A percentile compares a stretch with the other conserved stretches of the same genome.
Evolutionary conservation across 2,888 invertebrate species (phyloP).

Genomic region (Ariolimax columbianus): DNA sequence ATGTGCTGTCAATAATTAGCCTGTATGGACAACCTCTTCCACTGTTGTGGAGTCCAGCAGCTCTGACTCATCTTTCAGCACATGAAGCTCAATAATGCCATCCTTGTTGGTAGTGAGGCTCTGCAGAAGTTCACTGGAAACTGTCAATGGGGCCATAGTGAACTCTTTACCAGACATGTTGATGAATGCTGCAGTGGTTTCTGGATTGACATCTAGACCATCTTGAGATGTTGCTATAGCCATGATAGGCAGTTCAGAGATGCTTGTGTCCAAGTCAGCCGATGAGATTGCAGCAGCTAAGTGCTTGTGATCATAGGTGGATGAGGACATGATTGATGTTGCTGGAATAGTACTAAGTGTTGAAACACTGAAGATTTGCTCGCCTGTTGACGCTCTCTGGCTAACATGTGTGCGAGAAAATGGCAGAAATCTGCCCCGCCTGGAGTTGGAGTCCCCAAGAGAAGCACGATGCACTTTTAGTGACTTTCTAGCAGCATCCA

Average conservation of each 20-base stretch:
- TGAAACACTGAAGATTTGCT: background rate
- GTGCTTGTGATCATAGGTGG: background rate
- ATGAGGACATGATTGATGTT: background rate
- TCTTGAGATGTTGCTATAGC: constrained; percentile 29
- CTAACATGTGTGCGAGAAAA: constrained; percentile 31
- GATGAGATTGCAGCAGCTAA: background rate
- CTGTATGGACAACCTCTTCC: constrained; percentile 40
- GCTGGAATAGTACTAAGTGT: background rate
- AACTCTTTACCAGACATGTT: constrained; percentile 42
- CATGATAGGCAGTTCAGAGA: constrained; percentile 27
- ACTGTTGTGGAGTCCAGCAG: constrained; percentile 26
- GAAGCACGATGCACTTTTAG: background rate
- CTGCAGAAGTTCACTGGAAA: constrained; percentile 37
- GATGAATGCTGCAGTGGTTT: constrained; percentile 33
- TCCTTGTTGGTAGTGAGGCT: constrained; percentile 38
- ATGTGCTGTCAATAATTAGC: background rate
- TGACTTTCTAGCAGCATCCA: constrained; percentile 31
- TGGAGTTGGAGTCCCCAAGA: background rate
- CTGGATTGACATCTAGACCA: constrained; percentile 28
- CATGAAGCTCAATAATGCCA: constrained; percentile 48
- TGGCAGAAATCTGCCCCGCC: constrained; percentile 40
- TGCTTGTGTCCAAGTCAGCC: constrained; percentile 3
- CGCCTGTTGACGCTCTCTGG: background rate
- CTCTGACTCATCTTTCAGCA: constrained; percentile 30
- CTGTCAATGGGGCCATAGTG: constrained; percentile 38